Evolutionary conservation across 92 coral and sea anemone genomes (phyloP).

Genomic region (Porites lobata): DNA sequence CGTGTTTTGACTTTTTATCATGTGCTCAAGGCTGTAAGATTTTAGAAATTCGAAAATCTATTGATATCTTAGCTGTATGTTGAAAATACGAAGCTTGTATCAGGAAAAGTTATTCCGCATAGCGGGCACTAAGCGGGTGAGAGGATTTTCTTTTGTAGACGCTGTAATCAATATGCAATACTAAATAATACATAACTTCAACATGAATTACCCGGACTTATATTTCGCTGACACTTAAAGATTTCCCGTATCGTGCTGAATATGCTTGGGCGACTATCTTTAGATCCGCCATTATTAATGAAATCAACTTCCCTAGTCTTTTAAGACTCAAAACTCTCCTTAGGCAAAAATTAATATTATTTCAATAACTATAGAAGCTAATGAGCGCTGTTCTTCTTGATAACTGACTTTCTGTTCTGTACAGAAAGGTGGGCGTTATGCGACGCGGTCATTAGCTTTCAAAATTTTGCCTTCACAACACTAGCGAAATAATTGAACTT

Average conservation of each 20-base stretch:
- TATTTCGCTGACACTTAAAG: too few relatives aligned
- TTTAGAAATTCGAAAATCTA: too few relatives aligned
- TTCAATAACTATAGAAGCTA: neutral
- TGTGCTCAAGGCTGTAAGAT: too few relatives aligned
- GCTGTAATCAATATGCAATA: constrained; percentile 8
- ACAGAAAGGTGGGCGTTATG: constrained; percentile 31
- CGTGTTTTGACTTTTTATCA: too few relatives aligned
- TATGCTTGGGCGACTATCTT: neutral
- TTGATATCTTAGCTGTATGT: neutral
- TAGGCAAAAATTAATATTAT: too few relatives aligned
- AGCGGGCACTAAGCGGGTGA: neutral
- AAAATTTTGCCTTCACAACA: neutral
- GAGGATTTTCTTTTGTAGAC: neutral
- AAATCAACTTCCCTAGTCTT: too few relatives aligned
- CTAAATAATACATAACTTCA: constrained; percentile 37
- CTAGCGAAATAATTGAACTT: neutral
- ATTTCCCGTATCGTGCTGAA: neutral
- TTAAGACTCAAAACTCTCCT: neutral
- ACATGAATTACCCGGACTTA: neutral
- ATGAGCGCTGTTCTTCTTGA: too few relatives aligned
- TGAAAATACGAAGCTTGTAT: neutral
- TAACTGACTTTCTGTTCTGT: neutral
- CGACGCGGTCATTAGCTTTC: neutral
- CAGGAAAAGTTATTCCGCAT: too few relatives aligned
- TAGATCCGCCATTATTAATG: too few relatives aligned